These are phyloP conservation scores for Scaptomyza parva DNA, from an alignment of 2,888 invertebrate genomes.

Conservation along the genomic window DNA sequence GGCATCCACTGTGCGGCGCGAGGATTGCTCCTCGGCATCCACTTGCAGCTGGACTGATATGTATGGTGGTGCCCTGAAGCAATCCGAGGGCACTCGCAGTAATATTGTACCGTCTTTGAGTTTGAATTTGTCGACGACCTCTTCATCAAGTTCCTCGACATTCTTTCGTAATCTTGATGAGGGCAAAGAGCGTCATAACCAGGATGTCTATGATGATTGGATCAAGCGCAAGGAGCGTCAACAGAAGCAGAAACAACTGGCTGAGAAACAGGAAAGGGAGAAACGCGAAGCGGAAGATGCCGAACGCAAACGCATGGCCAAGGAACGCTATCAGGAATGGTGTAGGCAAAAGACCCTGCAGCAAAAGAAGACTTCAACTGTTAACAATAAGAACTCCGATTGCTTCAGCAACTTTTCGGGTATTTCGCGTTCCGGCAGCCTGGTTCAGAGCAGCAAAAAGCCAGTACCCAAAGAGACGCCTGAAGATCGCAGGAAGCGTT, in stretches of 20 bases:
- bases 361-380: slow-evolving; percentile 29
- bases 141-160: slow-evolving; percentile 60
- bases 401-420: slow-evolving; percentile 11
- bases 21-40: slow-evolving; percentile 52
- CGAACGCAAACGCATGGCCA: slow-evolving; percentile 47
- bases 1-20: slow-evolving; percentile 18
- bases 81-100: slow-evolving; percentile 51
- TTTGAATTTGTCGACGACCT: slow-evolving; percentile 55
- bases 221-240: slow-evolving; percentile 78
- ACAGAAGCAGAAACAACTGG: slow-evolving; percentile 60
- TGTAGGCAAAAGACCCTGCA: slow-evolving; percentile 68
- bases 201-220: slow-evolving; percentile 80
- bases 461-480: slow-evolving; percentile 26
- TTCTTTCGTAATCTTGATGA: slow-evolving; percentile 46
- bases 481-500: slow-evolving; percentile 36
- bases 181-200: slow-evolving; percentile 50
- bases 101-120: slow-evolving; percentile 79
- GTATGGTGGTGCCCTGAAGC: slow-evolving; percentile 54
- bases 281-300: slow-evolving; percentile 62
- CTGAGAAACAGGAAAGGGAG: slow-evolving; percentile 66
- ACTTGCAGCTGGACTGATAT: slow-evolving; percentile 63
- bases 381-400: slow-evolving; percentile 11
- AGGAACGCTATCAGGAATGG: slow-evolving; percentile 80
- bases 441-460: not conserved
- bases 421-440: not conserved